Percentiles rank a stretch among this genome's conserved stretches.
These are phyloP conservation scores for Thinocorus orbignyianus DNA, from an alignment of 2,113 vertebrate species.

Conservation along the genomic window DNA sequence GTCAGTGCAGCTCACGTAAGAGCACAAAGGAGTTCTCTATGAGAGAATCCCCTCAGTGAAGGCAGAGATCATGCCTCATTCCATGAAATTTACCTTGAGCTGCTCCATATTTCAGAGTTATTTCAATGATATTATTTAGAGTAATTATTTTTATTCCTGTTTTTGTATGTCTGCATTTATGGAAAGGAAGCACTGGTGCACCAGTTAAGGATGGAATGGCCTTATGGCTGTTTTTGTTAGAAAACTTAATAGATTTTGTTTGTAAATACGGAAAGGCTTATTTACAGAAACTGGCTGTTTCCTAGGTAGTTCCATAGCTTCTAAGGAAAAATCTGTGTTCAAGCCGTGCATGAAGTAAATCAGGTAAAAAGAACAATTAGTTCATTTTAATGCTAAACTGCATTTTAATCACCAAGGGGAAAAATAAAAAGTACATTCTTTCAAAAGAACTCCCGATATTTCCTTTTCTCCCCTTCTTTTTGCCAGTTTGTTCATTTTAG, in stretches of 20 bases:
- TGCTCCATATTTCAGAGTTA: not conserved
- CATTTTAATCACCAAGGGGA: not conserved
- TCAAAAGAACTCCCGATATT: not conserved
- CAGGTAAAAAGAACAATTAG: not conserved
- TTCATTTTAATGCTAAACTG: not conserved
- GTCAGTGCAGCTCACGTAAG: not conserved
- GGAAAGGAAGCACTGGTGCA: not conserved
- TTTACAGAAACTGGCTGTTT: not conserved
- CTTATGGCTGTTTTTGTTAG: not conserved
- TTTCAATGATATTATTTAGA: not conserved
- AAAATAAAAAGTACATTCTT: not conserved
- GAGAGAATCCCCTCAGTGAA: not conserved
- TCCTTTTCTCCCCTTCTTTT: not conserved
- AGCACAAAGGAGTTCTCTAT: not conserved
- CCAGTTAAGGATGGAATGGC: not conserved
- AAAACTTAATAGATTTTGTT: not conserved
- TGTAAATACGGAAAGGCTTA: not conserved
- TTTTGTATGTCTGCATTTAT: not conserved
- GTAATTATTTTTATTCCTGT: not conserved
- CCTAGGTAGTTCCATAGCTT: not conserved
- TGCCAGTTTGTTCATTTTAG: not conserved
- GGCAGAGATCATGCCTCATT: not conserved
- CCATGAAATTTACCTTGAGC: not conserved
- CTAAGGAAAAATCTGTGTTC: not conserved
- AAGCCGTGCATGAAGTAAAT: not conserved